Evolutionary conservation across 2,888 invertebrate genomes (phyloP).

Genomic region (Lagria hirta): DNA sequence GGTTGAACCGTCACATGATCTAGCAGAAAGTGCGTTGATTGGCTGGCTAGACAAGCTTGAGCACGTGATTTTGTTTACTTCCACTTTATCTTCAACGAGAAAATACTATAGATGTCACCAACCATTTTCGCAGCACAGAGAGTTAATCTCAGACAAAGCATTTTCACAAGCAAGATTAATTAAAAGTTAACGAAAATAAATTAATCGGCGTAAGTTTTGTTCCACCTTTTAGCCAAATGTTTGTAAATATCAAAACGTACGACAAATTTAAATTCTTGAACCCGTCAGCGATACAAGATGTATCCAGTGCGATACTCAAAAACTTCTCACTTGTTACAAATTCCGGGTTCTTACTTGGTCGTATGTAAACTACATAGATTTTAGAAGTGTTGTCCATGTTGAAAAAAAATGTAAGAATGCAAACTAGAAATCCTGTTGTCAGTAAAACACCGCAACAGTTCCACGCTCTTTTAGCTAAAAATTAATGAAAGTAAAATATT

Average conservation of each 20-base stretch:
- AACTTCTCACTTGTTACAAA: constrained; percentile 32
- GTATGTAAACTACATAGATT: constrained; percentile 14
- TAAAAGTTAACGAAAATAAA: not conserved
- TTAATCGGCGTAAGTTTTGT: constrained; percentile 1
- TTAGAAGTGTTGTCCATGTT: no score
- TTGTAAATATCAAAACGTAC: constrained; percentile 31
- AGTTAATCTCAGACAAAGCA: not conserved
- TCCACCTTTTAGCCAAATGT: not conserved
- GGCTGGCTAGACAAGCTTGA: no score
- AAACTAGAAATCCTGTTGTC: no score
- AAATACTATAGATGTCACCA: no score
- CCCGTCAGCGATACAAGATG: constrained; percentile 46
- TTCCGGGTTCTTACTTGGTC: not conserved
- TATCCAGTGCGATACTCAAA: constrained; percentile 51
- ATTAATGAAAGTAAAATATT: no score
- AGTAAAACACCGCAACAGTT: no score
- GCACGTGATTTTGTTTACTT: no score
- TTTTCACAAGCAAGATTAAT: not conserved
- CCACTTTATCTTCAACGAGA: no score
- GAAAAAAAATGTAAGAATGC: no score
- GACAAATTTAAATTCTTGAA: constrained; percentile 47
- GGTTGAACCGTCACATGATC: no score
- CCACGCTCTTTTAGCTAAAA: no score
- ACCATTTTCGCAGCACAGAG: constrained; percentile 1
- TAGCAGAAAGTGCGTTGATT: no score